Percentiles rank a stretch among this genome's conserved stretches.
phyloP scores from a whole-genome alignment of 1,140 invertebrate species.

The Hirudo medicinalis region DNA sequence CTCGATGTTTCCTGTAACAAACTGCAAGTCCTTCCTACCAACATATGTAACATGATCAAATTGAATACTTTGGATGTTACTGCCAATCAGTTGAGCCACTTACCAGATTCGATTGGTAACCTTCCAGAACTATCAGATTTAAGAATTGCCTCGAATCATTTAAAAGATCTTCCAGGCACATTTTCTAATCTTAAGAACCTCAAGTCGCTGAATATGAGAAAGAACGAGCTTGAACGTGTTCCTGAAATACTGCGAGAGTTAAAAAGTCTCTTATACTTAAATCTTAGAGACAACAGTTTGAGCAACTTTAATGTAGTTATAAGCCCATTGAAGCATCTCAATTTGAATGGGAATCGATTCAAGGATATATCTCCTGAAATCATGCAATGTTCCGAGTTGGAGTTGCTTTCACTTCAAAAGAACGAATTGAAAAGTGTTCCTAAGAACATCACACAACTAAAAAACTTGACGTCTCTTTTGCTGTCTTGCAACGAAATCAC shows the following conservation, averaged over 20 bases:
- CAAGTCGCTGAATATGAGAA: conserved; percentile 6
- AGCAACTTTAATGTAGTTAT: not conserved
- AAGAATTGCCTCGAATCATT: not conserved
- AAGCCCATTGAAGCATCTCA: conserved; percentile 1
- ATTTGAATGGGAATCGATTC: not conserved
- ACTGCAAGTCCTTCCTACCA: not conserved
- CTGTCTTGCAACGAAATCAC: conserved; percentile 7
- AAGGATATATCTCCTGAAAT: not conserved
- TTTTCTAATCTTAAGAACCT: conserved; percentile 4
- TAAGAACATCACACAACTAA: not conserved
- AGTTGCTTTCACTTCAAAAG: conserved; percentile 11
- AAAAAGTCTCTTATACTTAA: not conserved
- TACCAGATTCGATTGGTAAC: not conserved
- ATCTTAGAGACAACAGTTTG: conserved; percentile 1
- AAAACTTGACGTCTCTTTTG: not conserved
- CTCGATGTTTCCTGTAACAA: conserved; percentile 14
- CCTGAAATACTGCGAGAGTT: not conserved
- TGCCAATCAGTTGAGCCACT: not conserved
- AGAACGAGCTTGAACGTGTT: conserved; percentile 8
- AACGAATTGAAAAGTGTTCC: conserved; percentile 6
- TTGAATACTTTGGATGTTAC: not conserved
- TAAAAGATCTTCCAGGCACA: not conserved
- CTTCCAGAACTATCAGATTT: conserved; percentile 11
- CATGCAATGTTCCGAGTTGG: not conserved
- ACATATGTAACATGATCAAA: conserved; percentile 6